Percentiles rank a stretch among this genome's conserved stretches.
phyloP scores from a whole-genome alignment of 2,888 invertebrate species.

The Lasioglossum pauxillum region DNA sequence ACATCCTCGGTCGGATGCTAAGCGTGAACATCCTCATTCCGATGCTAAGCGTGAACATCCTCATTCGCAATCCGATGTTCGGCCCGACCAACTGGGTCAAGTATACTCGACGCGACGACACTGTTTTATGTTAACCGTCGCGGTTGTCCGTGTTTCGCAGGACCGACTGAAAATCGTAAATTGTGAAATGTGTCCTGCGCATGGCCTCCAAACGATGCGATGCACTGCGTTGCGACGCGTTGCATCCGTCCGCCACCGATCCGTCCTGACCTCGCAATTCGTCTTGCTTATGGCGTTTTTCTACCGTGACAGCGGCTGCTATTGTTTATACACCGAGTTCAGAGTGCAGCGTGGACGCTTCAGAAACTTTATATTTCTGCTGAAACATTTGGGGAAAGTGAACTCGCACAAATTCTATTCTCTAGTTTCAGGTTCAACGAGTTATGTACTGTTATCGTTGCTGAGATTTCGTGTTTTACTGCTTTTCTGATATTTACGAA shows the following conservation, averaged over 20 bases:
- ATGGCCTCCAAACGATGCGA: neutral
- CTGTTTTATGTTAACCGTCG: constrained; percentile 18
- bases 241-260: neutral
- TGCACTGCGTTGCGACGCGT: neutral
- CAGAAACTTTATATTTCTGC: neutral
- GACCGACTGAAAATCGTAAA: neutral
- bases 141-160: neutral
- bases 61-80: constrained; percentile 39
- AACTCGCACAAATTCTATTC: no score
- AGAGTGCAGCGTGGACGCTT: neutral
- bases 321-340: neutral
- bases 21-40: constrained; percentile 55
- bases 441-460: no score
- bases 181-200: neutral
- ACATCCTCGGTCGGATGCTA: constrained; percentile 50
- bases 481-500: no score
- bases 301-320: neutral
- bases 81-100: constrained; percentile 53
- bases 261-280: neutral
- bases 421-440: no score
- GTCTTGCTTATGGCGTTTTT: neutral
- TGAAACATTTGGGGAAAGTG: no score
- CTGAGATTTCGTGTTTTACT: no score
- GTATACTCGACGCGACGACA: constrained; percentile 39
- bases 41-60: constrained; percentile 54